These are phyloP conservation scores for Coptotermes formosanus DNA, from an alignment of 1,140 invertebrate species.

Conservation along the genomic window DNA sequence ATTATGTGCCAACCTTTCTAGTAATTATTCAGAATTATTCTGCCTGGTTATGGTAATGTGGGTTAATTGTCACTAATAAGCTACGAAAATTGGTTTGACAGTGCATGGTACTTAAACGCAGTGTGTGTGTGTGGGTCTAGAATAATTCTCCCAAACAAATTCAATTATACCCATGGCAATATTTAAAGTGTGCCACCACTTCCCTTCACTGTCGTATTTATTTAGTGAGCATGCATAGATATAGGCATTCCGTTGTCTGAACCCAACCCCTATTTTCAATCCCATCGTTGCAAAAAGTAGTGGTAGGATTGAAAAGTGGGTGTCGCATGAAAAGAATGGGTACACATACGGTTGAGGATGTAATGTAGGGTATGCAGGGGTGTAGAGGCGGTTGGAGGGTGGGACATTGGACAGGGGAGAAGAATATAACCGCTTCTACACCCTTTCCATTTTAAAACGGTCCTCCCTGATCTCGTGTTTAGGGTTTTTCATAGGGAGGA, in stretches of 20 bases:
- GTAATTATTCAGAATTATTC: not conserved
- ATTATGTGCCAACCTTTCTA: not conserved
- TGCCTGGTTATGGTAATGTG: not conserved
- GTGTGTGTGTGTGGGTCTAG: not conserved
- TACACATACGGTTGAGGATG: slow-evolving; percentile 10
- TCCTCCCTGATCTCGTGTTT: slow-evolving; percentile 17
- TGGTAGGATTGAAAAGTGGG: not conserved
- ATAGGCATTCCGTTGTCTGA: slow-evolving; percentile 8
- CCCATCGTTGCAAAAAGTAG: not conserved
- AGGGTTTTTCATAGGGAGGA: slow-evolving; percentile 17
- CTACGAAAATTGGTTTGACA: not conserved
- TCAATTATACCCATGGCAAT: slow-evolving; percentile 1
- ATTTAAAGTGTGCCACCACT: not conserved
- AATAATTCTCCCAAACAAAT: slow-evolving; percentile 6
- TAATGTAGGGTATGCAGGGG: slow-evolving; percentile 2
- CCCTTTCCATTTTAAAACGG: slow-evolving; percentile 15
- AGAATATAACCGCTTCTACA: slow-evolving; percentile 8
- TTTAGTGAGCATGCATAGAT: slow-evolving; percentile 6
- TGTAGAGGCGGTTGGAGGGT: slow-evolving; percentile 3
- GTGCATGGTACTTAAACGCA: not conserved
- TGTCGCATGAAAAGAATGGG: slow-evolving; percentile 10
- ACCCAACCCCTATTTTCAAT: not conserved
- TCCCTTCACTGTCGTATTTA: slow-evolving; percentile 10
- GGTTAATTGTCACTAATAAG: not conserved
- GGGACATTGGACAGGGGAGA: not conserved